A percentile compares a stretch with the other conserved stretches of the same genome.
phyloP scores from a whole-genome alignment of 1,140 invertebrate species.

The Prorops nasuta region DNA sequence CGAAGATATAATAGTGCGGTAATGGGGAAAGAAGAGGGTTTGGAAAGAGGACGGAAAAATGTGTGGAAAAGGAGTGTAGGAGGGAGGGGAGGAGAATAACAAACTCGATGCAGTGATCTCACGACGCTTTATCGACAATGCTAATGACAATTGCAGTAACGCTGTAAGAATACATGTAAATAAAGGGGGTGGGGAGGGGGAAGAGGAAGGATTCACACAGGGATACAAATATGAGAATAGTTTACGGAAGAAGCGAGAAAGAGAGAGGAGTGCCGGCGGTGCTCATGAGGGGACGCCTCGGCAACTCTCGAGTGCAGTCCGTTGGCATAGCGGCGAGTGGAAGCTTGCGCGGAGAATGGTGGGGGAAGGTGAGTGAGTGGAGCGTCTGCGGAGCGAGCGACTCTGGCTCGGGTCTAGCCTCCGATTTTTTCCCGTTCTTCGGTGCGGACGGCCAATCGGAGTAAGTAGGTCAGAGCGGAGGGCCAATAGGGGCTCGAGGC shows the following conservation, averaged over 20 bases:
- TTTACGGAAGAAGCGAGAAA: neutral
- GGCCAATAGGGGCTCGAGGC: conserved; percentile 40
- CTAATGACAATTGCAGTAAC: too few species aligned
- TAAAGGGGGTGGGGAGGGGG: neutral
- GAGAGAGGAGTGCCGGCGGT: neutral
- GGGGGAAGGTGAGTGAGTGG: conserved; percentile 13
- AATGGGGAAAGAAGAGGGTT: too few species aligned
- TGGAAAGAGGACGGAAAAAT: too few species aligned
- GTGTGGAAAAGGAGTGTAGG: too few species aligned
- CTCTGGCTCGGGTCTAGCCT: conserved; percentile 33
- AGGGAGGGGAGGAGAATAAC: conserved; percentile 2
- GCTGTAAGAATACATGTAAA: too few species aligned
- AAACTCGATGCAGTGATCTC: too few species aligned
- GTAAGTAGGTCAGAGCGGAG: conserved; percentile 40
- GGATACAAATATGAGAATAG: neutral
- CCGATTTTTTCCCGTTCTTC: conserved; percentile 35
- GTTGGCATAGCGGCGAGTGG: too few species aligned
- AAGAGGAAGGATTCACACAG: neutral
- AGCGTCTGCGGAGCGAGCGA: conserved; percentile 26
- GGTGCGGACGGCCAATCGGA: conserved; percentile 41
- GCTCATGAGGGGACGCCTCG: neutral
- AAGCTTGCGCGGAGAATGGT: neutral
- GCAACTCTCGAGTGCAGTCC: too few species aligned
- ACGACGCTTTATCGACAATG: too few species aligned
- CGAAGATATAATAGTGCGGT: too few species aligned